Evolutionary conservation across 2,113 vertebrate species (phyloP), one percentile per base, ranked within the genome.

Genomic region (Hyla sarda): DNA sequence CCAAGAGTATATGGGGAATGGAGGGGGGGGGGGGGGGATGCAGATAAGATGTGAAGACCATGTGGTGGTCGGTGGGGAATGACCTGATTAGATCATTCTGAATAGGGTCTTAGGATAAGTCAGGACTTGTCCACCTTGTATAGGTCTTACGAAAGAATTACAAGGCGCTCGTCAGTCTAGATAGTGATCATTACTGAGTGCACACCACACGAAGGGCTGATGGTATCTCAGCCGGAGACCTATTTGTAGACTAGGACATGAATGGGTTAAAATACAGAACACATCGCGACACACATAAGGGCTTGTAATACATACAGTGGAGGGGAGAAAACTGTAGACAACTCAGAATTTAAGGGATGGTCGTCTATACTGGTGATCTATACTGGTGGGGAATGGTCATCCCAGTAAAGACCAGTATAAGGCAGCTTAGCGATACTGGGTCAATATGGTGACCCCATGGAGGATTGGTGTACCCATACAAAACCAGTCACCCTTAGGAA

Each of bases 21-120:
- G 1, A 1, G 25, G 32, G 3, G 41, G 3, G 8, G 0, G 19
- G n/a, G n/a, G n/a, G n/a, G n/a, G n/a, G n/a, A n/a, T n/a, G n/a
- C n/a, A n/a, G n/a, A n/a, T n/a, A 21, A 45, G 67, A 21, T 32
- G 25, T 67, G 62, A 67, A 67, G 65, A 17, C 17, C 65, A 30
- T 21, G 60, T 0, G 34, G 7, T 71, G 32, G 67, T 23, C 30
- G 28, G 65, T 0, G 30, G 65, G 28, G 65, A 69, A 67, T 30
- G 25, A 25, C 58, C 58, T 25, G 23, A 60, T 25, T 1, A 60
- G 58, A 60, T 19, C 1, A 1, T n/a, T n/a, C n/a, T n/a, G n/a
- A n/a, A n/a, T n/a, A n/a, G n/a, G n/a, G n/a, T n/a, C n/a, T n/a
- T 23, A n/a, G 21, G 65, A 69, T 32, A 69, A 69, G 65, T 71